Percentiles rank a stretch among this genome's conserved stretches.
Conservation (phyloP, 2,113 vertebrate species). For the Nyctibius bracteatus region DNA sequence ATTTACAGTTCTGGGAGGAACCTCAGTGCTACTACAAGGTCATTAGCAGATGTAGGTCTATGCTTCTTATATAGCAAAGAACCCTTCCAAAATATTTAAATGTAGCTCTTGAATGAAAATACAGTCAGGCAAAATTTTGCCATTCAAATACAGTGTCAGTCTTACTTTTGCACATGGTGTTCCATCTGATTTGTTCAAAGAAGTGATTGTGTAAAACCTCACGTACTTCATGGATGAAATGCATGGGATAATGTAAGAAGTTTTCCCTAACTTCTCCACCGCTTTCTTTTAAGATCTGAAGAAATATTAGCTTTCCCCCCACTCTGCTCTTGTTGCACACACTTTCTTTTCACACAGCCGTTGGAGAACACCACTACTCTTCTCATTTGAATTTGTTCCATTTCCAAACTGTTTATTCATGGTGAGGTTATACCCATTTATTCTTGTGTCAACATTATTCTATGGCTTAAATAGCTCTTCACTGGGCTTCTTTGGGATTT, state of each 20-base stretch:
- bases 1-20: background rate
- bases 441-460: slow-evolving; percentile 52
- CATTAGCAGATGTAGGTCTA: background rate
- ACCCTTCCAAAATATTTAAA: background rate
- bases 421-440: slow-evolving; percentile 37
- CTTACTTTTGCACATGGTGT: background rate
- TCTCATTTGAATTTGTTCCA: slow-evolving; percentile 31
- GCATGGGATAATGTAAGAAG: background rate
- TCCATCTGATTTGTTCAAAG: background rate
- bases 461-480: slow-evolving; percentile 43
- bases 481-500: slow-evolving; percentile 10
- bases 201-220: background rate
- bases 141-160: background rate
- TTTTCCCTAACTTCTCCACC: background rate
- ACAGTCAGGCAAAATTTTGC: background rate
- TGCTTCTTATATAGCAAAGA: background rate
- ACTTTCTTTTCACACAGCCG: background rate
- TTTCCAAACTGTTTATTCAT: slow-evolving; percentile 48
- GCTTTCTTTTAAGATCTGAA: background rate
- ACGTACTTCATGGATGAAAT: background rate
- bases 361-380: slow-evolving; percentile 6
- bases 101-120: background rate
- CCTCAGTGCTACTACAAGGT: background rate
- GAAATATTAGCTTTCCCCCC: background rate
- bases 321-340: background rate